Evolutionary conservation across 2,113 vertebrate genomes (phyloP), one percentile per base, ranked within the genome.

Genomic region (Ranitomeya variabilis): DNA sequence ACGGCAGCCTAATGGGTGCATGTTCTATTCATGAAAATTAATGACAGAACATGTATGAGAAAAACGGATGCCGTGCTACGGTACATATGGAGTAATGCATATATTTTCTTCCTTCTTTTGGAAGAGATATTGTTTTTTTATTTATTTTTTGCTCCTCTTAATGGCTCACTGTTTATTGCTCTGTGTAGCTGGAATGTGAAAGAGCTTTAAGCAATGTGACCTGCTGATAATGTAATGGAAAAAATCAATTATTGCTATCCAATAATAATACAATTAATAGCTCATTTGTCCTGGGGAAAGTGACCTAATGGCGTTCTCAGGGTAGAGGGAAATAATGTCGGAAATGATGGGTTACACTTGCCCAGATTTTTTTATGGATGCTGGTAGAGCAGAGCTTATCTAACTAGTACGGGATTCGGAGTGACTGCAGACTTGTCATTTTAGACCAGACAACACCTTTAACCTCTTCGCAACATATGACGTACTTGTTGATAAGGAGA

Each of bases 161-260:
- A 57, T 11, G 8, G 64, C 21, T n/a, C 64, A 66, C 21, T 3
- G 26, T 31, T 71, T 31, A 31, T 71, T 15, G 14, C 23, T 37
- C 6, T 59, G n/a, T 80, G n/a, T 19, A 15, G 26, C 12, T 80
- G 78, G 80, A 66, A 83, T 66, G 37, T 83, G 13, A 80, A 19
- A 51, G 31, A 12, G 80, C 37, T 31, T 66, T 6, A 66, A 83
- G 80, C 80, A 66, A 83, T 83, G 60, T 66, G 80, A 83, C 80
- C 80, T 66, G 62, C 60, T 83, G 66, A n/a, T 57, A 31, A 19
- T 37, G 11, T 60, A 0, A 2, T 80, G 13, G 14, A 54, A 51
- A 45, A 66, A 83, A 66, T 83, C 80, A 52, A 83, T 83, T 3
- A 6, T 7, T 14, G 6, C 59, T 21, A 62, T 51, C 60, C 66